phyloP scores from a whole-genome alignment of 2,888 invertebrate genomes.

The Trissolcus brochymenae region DNA sequence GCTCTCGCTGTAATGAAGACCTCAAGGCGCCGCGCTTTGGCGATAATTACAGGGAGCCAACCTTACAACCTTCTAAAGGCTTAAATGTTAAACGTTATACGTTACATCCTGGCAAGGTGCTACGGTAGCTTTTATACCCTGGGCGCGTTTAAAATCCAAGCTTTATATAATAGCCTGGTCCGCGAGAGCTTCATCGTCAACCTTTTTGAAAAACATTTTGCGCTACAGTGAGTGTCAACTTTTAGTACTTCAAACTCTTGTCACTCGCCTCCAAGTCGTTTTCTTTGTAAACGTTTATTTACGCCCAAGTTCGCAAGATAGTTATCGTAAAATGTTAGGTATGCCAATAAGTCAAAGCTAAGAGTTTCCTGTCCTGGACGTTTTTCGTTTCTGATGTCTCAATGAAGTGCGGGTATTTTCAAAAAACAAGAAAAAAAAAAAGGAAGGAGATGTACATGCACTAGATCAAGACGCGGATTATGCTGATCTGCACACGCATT shows the following conservation, averaged over 20 bases:
- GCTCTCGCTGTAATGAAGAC: slow-evolving; percentile 75
- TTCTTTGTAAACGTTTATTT: slow-evolving; percentile 21
- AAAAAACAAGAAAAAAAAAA: not conserved
- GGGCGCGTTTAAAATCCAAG: slow-evolving; percentile 53
- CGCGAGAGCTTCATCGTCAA: slow-evolving; percentile 46
- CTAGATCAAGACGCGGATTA: slow-evolving; percentile 15
- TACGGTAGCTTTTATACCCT: slow-evolving; percentile 74
- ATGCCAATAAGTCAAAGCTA: slow-evolving; percentile 32
- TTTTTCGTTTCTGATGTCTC: not conserved
- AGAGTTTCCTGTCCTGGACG: too few relatives aligned
- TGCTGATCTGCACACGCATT: slow-evolving; percentile 26
- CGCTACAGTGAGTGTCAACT: slow-evolving; percentile 20
- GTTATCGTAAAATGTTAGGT: slow-evolving; percentile 13
- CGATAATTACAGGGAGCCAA: slow-evolving; percentile 77
- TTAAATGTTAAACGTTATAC: slow-evolving; percentile 76
- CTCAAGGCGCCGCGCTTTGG: slow-evolving; percentile 76
- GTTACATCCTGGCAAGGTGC: slow-evolving; percentile 68
- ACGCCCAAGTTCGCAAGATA: not conserved
- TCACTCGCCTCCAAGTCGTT: slow-evolving; percentile 6
- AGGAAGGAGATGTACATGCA: not conserved
- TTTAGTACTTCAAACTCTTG: slow-evolving; percentile 37
- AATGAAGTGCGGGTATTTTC: slow-evolving; percentile 2
- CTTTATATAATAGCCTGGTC: slow-evolving; percentile 49
- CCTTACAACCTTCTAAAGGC: slow-evolving; percentile 76
- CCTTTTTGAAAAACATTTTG: slow-evolving; percentile 39